Conservation (phyloP, 2,113 vertebrate species). For the Xiphophorus maculatus region DNA sequence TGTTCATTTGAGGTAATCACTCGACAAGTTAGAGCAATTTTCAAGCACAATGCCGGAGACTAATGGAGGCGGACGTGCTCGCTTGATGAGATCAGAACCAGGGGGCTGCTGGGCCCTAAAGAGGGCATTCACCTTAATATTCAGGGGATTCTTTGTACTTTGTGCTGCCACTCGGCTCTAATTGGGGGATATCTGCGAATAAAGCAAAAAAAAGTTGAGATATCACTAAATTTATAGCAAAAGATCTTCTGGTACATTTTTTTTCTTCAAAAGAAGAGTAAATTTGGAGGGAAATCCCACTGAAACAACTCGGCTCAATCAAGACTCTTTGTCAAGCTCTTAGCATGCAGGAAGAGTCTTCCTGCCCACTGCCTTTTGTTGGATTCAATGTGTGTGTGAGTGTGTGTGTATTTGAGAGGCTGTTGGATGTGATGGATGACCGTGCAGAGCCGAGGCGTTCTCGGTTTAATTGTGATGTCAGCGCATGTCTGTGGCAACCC, state of each 20-base stretch:
- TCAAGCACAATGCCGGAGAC: conserved; percentile 68
- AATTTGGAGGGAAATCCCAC: background rate
- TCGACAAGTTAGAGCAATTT: conserved; percentile 75
- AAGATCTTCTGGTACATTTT: background rate
- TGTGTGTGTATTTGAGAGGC: conserved; percentile 8
- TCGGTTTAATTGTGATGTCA: conserved; percentile 77
- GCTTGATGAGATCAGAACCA: conserved; percentile 69
- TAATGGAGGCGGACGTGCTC: conserved; percentile 72
- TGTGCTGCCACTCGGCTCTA: conserved; percentile 22
- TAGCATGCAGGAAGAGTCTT: conserved; percentile 50
- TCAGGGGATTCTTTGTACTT: conserved; percentile 37
- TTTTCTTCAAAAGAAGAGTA: background rate
- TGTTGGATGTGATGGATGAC: conserved; percentile 73
- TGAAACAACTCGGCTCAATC: conserved; percentile 25
- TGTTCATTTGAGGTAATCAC: conserved; percentile 81
- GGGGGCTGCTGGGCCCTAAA: conserved; percentile 20
- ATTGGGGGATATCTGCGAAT: conserved; percentile 3
- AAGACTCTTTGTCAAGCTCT: conserved; percentile 40
- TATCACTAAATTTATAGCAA: background rate
- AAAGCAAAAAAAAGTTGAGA: conserved; percentile 1
- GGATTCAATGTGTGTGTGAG: conserved; percentile 11
- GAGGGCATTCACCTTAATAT: conserved; percentile 42
- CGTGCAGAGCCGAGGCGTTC: conserved; percentile 52
- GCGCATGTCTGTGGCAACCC: conserved; percentile 61
- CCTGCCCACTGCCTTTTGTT: conserved; percentile 8